A percentile compares a stretch with the other conserved stretches of the same genome.
Evolutionary conservation across 1,140 invertebrate genomes (phyloP).

Genomic region (Drosophila lini): DNA sequence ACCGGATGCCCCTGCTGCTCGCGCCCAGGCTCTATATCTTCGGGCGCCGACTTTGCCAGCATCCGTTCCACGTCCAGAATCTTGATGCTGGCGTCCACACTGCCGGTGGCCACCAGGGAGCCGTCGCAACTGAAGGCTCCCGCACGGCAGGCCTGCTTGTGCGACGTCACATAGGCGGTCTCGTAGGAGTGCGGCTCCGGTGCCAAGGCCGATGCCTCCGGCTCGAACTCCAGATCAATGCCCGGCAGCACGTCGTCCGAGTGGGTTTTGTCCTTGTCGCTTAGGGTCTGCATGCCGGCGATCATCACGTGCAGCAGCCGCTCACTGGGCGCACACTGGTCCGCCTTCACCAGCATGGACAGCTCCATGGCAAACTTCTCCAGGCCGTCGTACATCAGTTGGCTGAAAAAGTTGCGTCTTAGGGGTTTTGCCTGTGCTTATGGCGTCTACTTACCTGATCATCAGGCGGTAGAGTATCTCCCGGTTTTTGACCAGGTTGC

Average conservation of each 20-base stretch:
- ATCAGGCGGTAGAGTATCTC: conserved; percentile 94
- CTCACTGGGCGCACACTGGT: conserved; percentile 98
- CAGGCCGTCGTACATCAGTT: conserved; percentile 96
- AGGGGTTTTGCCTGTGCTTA: neutral
- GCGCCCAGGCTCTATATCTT: conserved; percentile 91
- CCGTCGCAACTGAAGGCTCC: conserved; percentile 98
- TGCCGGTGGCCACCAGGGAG: conserved; percentile 98
- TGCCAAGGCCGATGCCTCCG: conserved; percentile 94
- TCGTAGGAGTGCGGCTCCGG: conserved; percentile 98
- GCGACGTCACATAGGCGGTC: conserved; percentile 99
- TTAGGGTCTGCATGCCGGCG: conserved; percentile 94
- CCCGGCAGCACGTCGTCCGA: conserved; percentile 92
- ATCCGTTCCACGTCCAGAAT: conserved; percentile 99
- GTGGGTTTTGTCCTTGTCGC: conserved; percentile 88
- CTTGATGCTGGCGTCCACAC: conserved; percentile 99
- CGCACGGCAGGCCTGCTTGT: conserved; percentile 97
- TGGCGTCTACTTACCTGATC: conserved; percentile 88
- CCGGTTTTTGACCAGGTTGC: conserved; percentile 91
- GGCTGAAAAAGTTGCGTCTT: conserved; percentile 86
- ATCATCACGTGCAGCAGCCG: conserved; percentile 93
- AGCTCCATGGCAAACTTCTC: conserved; percentile 94
- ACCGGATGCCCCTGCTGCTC: conserved; percentile 98
- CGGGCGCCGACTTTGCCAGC: conserved; percentile 96
- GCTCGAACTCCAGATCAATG: conserved; percentile 97
- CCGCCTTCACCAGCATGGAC: conserved; percentile 92